Conservation (phyloP, 2,797 vertebrate genomes). For the Falco novaeseelandiae region DNA sequence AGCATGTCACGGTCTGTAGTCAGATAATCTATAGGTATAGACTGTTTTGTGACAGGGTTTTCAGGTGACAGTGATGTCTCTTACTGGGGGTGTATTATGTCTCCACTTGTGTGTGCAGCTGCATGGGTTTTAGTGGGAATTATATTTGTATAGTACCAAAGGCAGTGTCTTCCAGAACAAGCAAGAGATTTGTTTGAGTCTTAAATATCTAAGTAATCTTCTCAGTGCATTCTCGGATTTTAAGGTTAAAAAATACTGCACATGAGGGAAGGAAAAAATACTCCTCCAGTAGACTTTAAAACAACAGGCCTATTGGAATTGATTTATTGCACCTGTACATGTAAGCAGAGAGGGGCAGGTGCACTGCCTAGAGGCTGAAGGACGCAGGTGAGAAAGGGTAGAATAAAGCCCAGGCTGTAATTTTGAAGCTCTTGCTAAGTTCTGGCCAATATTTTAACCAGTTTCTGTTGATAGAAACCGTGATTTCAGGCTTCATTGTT, state of each 20-base stretch:
- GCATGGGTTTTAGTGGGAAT: not conserved
- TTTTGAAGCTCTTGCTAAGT: not conserved
- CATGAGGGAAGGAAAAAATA: not conserved
- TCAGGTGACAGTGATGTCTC: not conserved
- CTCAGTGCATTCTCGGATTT: not conserved
- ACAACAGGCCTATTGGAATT: not conserved
- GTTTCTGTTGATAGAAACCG: not conserved
- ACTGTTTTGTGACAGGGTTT: not conserved
- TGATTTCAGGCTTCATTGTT: not conserved
- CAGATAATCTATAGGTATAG: fast-evolving
- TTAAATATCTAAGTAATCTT: not conserved
- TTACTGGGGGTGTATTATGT: not conserved
- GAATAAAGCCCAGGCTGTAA: not conserved
- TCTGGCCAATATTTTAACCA: not conserved
- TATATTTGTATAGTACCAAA: not conserved
- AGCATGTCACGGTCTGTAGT: not conserved
- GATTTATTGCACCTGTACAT: fast-evolving
- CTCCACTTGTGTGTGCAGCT: not conserved
- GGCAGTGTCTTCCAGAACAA: not conserved
- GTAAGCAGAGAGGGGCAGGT: not conserved
- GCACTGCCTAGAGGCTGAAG: not conserved
- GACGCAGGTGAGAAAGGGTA: not conserved
- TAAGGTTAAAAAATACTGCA: not conserved
- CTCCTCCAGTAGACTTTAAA: not conserved
- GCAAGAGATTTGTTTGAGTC: not conserved